A percentile compares a stretch with the other conserved stretches of the same genome.
These are phyloP conservation scores for Typhlichthys subterraneus DNA, from an alignment of 2,797 vertebrate species.

Conservation along the genomic window DNA sequence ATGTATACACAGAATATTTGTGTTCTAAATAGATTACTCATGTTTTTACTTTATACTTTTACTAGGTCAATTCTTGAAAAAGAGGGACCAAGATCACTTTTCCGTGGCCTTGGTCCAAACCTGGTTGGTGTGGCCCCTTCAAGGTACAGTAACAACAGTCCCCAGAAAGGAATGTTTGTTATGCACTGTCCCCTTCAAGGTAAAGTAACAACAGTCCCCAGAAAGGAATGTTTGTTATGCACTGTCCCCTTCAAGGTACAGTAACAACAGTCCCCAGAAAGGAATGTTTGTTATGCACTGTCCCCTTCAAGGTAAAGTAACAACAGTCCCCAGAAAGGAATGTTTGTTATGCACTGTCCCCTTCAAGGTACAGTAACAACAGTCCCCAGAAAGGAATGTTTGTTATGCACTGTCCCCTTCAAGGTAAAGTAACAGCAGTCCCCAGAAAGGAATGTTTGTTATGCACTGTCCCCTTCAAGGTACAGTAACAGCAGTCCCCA, in stretches of 20 bases:
- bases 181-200: no score
- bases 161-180: not conserved
- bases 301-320: conserved; percentile 28
- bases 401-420: no score
- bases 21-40: not conserved
- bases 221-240: not conserved
- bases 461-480: no score
- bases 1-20: no score
- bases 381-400: not conserved
- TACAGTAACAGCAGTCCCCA: conserved; percentile 30
- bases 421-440: conserved; percentile 30
- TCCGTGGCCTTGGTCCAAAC: conserved; percentile 95
- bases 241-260: not conserved
- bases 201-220: conserved; percentile 30
- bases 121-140: conserved; percentile 97
- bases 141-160: conserved; percentile 79
- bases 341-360: no score
- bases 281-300: not conserved
- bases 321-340: not conserved
- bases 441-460: not conserved
- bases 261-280: conserved; percentile 28
- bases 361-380: conserved; percentile 86
- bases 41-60: not conserved
- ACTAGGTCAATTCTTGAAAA: conserved; percentile 95
- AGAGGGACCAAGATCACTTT: conserved; percentile 95